Conservation (phyloP, 2,888 invertebrate species). For the Pandemis cinnamomeana region DNA sequence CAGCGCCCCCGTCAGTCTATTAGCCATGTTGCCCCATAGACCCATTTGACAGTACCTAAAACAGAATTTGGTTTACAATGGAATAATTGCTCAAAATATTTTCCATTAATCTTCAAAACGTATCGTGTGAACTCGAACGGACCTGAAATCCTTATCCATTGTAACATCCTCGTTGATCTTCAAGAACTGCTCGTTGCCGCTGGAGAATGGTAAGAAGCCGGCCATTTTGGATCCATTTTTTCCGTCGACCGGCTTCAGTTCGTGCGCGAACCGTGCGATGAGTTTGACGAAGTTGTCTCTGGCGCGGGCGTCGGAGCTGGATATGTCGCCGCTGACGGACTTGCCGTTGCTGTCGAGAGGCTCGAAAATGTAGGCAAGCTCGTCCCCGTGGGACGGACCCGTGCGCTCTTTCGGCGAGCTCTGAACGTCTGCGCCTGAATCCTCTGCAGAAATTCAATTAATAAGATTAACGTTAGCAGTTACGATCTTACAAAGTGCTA, state of each 20-base stretch:
- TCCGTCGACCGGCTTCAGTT: conserved; percentile 51
- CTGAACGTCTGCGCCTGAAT: conserved; percentile 46
- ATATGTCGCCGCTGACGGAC: conserved; percentile 70
- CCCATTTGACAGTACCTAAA: conserved; percentile 88
- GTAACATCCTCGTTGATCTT: conserved; percentile 64
- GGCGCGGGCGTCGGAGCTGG: conserved; percentile 85
- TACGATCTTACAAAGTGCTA: no score
- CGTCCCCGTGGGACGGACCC: conserved; percentile 88
- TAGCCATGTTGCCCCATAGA: conserved; percentile 86
- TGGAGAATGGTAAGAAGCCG: conserved; percentile 58
- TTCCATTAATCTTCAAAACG: no score
- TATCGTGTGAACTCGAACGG: conserved; percentile 29
- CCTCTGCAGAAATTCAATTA: conserved; percentile 25
- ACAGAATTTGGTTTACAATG: conserved; percentile 38
- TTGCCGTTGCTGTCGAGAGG: conserved; percentile 85
- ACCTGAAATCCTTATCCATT: conserved; percentile 73
- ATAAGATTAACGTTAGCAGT: no score
- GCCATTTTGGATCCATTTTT: conserved; percentile 51
- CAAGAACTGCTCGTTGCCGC: conserved; percentile 66
- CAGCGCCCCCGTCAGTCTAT: conserved; percentile 81
- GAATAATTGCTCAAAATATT: no score
- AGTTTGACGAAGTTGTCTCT: conserved; percentile 87
- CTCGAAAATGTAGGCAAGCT: conserved; percentile 89
- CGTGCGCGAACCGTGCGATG: conserved; percentile 87
- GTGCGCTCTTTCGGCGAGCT: conserved; percentile 50